Evolutionary conservation across 2,888 invertebrate genomes (phyloP), one percentile per base, ranked within the genome.

Genomic region (Drosophila meridionalis): DNA sequence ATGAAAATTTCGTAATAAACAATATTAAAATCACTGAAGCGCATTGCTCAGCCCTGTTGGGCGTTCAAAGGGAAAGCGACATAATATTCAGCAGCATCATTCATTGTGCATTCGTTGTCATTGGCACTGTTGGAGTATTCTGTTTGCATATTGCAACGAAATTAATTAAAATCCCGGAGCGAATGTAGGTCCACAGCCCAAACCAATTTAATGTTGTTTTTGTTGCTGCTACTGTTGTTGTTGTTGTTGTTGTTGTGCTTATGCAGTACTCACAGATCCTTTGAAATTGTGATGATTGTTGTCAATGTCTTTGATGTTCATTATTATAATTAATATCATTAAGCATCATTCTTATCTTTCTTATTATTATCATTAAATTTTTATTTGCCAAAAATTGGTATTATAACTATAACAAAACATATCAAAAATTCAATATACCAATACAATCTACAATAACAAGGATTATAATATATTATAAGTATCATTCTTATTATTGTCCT

Each of bases 121-220:
- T 45, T 47, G 68, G n/a, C n/a, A 28, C n/a, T 45, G 52, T 26
- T 30, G 47, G 45, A 58, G 36, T 65, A n/a, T 20, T n/a, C 40
- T 57, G 62, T 65, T 67, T 63, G 67, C 55, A 61, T 64, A 59
- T 58, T 70, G 67, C 65, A 71, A 65, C 55, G 48, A 74, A 82
- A 78, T 74, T 82, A 79, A 79, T 79, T 82, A 79, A 82, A 79
- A 79, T 64, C 65, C 70, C 74, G 67, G 43, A 48, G 34, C 34
- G 40, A 64, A 56, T 66, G 60, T 38, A 38, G 60, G 20, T 36
- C 28, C 43, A 69, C 34, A 26, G 6, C 20, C 1, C 11, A 3
- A 2, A 20, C 30, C 30, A 48, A 48, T 30, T n/a, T 26, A 11
- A 12, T 28, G 26, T 26, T 26, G 26, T 43, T 9, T 9, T 20